Evolutionary conservation across 2,888 invertebrate genomes (phyloP), one percentile per base, ranked within the genome.

Genomic region (Ypsolopha scabrella): DNA sequence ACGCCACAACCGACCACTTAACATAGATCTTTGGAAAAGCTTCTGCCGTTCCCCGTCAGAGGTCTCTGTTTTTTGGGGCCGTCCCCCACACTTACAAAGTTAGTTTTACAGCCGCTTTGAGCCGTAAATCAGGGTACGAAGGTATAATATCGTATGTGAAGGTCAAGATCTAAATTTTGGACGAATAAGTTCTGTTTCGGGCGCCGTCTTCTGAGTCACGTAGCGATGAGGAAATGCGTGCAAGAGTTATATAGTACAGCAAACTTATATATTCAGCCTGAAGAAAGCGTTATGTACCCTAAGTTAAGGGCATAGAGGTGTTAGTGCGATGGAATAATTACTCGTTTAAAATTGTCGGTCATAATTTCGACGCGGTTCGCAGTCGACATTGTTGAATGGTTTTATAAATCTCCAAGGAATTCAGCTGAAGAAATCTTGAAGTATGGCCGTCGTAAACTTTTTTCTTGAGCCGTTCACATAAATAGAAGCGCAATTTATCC

Each of bases 111-210:
- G n/a, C 14, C 9, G 13, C 6, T 24, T 44, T 37, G 37, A 44
- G 37, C 9, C 14, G 39, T 41, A 41, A 41, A 6, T 9, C 41
- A 10, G n/a, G n/a, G 34, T 6, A 10, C 24, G 10, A 34, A 49
- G 59, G 61, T 57, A 51, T 36, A 60, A 45, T 65, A 64, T 72
- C 7, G 63, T 24, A 6, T 52, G 54, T 2, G 3, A 33, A 38
- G 44, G 53, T 53, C 2, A 50, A 51, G 50, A 52, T 55, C 55
- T 39, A 13, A 37, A 67, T 67, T 56, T 65, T 68, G 70, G 78
- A 69, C 64, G 80, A 75, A 80, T 80, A 82, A 82, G 78, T 80
- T 83, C 81, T 82, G 82, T 83, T 85, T 82, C 73, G 72, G 82
- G 81, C 75, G 68, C 79, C 63, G 65, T 62, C 33, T 33, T 41